These are phyloP conservation scores for Tretioscincus oriximinensis DNA, from an alignment of 2,113 vertebrate species.

Conservation along the genomic window DNA sequence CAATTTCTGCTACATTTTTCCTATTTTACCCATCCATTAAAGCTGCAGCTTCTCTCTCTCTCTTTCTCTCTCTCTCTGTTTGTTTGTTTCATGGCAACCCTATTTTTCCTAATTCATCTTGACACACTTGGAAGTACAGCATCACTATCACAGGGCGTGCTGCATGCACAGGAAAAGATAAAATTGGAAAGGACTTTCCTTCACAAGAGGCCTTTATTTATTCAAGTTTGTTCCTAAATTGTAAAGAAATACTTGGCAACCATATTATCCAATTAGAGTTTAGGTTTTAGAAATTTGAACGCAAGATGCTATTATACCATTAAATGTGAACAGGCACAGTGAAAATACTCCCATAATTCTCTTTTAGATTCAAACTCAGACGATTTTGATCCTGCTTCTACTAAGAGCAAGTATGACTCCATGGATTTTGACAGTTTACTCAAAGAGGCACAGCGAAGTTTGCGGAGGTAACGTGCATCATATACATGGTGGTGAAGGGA, in stretches of 20 bases:
- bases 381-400: constrained; percentile 98
- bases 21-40: too few species aligned
- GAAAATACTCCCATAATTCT: not conserved
- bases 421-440: constrained; percentile 99
- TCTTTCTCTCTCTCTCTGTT: too few species aligned
- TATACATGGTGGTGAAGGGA: constrained; percentile 68
- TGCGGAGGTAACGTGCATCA: constrained; percentile 92
- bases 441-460: constrained; percentile 94
- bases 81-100: too few species aligned
- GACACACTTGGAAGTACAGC: not conserved
- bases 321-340: not conserved
- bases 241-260: not conserved
- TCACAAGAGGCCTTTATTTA: not conserved
- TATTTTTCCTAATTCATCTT: too few species aligned
- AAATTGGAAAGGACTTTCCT: not conserved
- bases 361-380: constrained; percentile 93
- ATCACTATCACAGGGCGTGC: not conserved
- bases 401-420: constrained; percentile 99
- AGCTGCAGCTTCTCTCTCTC: not conserved
- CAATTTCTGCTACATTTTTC: too few species aligned
- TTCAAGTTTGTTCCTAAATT: not conserved
- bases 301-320: not conserved
- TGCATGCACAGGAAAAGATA: not conserved
- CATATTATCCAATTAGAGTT: not conserved
- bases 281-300: not conserved